Evolutionary conservation across 2,888 invertebrate genomes (phyloP), one percentile per base, ranked within the genome.

Genomic region (Omphaloscelis lunosa): DNA sequence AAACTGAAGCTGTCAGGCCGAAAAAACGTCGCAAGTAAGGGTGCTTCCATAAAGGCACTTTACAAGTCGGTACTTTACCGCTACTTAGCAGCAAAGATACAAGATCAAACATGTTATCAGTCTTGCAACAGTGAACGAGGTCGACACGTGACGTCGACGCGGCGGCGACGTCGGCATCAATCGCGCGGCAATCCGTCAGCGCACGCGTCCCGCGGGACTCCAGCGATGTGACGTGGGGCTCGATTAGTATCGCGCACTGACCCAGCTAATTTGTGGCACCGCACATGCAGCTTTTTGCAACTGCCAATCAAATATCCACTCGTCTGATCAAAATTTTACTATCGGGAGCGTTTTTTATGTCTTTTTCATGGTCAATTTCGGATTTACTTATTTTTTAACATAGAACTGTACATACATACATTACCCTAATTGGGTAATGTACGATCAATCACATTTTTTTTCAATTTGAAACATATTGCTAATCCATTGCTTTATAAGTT

Each of bases 161-260:
- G 71, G 72, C 74, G 78, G 65, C 73, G 80, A 79, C 78, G 88
- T 88, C 88, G 79, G 1, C 82, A 83, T 87, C 95, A 94, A 95
- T 95, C 92, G 92, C 69, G 91, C 88, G 83, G 89, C 95, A 95
- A 95, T 95, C 93, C 92, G 95, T 95, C 95, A 95, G 86, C 88
- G 83, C 73, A 74, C 81, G 56, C 69, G 82, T 91, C 93, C 91
- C 93, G 85, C 84, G 93, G 91, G 94, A 91, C 78, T 3, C 48
- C 12, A 15, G 45, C 34, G 66, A 27, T 34, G 48, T 63, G 80
- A 72, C 87, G 82, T 84, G 80, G 82, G 87, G 72, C 68, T 69
- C 89, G 90, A 92, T 92, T 91, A 90, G 89, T 83, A 86, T 90
- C 83, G 82, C 82, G 77, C 83, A 74, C 78, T 88, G 89, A 88